Evolutionary conservation across 2,888 invertebrate genomes (phyloP), one percentile per base, ranked within the genome.

Genomic region (Chrysina gloriosa): DNA sequence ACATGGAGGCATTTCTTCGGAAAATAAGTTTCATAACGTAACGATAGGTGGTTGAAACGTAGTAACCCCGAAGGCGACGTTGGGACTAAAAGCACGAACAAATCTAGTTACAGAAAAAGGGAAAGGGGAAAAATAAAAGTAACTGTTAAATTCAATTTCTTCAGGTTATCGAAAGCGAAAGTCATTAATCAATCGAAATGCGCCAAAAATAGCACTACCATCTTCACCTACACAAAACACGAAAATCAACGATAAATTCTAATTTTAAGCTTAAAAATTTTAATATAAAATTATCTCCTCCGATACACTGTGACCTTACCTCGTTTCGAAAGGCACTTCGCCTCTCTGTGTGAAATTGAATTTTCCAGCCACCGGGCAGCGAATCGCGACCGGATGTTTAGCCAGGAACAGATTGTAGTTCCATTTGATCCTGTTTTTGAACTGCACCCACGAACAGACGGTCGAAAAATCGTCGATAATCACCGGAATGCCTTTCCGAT

Each of bases 281-380:
- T 47, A 54, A 42, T 14, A 6, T 6, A 36, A 25, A 23, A 36
- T 2, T 64, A 5, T 16, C 14, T 36, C 7, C 25, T 36, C 14
- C 14, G n/a, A 54, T 54, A 6, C 6, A n/a, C n/a, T n/a, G n/a
- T n/a, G n/a, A 50, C 4, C 63, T 69, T 69, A 76, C 77, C 80
- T 89, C 0, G 97, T 98, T 84, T 92, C 93, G 78, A 98, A 97
- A 29, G 86, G 89, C 29, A 94, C 92, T 74, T 96, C 96, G n/a
- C 96, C 96, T 76, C 84, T 88, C 84, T 98, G 98, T 0, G 92
- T 90, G 79, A 98, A 98, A 81, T 92, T 94, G 80, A 96, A 98
- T 83, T 98, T 97, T 1, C 98, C 98, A 42, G 97, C 98, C 0
- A 98, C 92, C 0, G 98, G 98, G 82, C 98, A 98, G 45, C 95